Evolutionary conservation across 2,797 vertebrate species (phyloP).

Genomic region (Gadopsis marmoratus): DNA sequence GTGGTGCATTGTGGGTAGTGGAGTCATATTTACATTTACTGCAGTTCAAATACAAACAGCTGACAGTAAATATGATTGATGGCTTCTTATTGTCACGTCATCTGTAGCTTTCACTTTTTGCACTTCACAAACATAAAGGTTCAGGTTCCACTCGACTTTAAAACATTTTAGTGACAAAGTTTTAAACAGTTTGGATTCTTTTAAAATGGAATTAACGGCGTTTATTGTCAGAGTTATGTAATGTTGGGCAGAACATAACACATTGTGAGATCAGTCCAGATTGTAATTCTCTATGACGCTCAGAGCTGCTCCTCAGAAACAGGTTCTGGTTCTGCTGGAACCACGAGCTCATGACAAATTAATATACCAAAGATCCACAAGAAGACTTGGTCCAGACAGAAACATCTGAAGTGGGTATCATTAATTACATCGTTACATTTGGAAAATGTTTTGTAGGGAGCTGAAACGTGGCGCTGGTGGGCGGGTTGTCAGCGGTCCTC

Average conservation of each 20-base stretch:
- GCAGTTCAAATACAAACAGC: constrained; percentile 4
- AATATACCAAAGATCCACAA: too few relatives aligned
- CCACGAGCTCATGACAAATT: background rate
- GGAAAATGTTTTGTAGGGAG: background rate
- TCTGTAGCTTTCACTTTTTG: background rate
- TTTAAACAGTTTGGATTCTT: background rate
- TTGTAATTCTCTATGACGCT: background rate
- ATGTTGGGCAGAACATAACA: background rate
- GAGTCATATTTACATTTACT: constrained; percentile 9
- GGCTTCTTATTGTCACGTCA: too few relatives aligned
- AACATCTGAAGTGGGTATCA: too few relatives aligned
- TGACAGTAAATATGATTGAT: background rate
- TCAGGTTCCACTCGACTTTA: background rate
- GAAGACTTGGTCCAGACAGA: too few relatives aligned
- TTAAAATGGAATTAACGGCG: background rate
- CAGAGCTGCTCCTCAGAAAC: background rate
- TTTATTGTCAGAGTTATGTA: background rate
- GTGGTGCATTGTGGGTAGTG: constrained; percentile 48
- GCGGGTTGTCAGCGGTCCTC: background rate
- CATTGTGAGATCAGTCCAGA: background rate
- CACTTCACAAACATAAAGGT: background rate
- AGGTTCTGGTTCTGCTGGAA: background rate
- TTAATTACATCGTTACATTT: too few relatives aligned
- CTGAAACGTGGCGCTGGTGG: background rate
- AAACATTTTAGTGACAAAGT: background rate